Evolutionary conservation across 1,140 invertebrate species (phyloP), one percentile per base, ranked within the genome.

Genomic region (Sarcophaga bullata): DNA sequence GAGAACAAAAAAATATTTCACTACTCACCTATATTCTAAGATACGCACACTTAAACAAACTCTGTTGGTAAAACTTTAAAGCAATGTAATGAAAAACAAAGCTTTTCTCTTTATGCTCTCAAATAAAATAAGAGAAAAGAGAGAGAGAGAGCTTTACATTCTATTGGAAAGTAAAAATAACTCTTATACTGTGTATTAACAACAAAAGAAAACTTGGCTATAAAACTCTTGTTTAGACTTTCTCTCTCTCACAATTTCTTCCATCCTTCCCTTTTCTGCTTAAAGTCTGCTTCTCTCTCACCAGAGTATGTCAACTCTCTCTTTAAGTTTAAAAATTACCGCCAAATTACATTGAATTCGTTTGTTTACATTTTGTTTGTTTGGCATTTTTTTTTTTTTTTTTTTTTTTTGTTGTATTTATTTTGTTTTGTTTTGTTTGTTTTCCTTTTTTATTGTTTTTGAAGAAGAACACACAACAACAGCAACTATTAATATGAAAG

Each of bases 241-340:
- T 48, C 15, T 76, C 8, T 15, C 25, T 73, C 15, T 48, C 49
- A 48, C 47, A 75, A 0, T 10, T 25, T 73, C 19, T 25, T 25
- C 17, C 37, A 37, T 73, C 25, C 25, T 73, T 68, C 17, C 62
- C n/a, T n/a, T 10, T 17, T 19, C 62, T 37, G 25, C 1, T 37
- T 37, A 4, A 37, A 37, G 4, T 4, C 4, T 68, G 0, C 6
- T 19, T 68, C 15, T 19, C n/a, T 19, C 62, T 68, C 62, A 8
- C 17, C 1, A 9, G 52, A 54, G 52, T 13, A 46, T 37, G 25
- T 47, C 25, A 6, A 46, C 19, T 49, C 47, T 11, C 72, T 73
- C 72, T 46, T 9, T 46, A 46, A 73, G 73, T 76, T 76, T 49
- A n/a, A 48, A n/a, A 49, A 76, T 76, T 76, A 76, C 73, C 73